Evolutionary conservation across 2,797 vertebrate genomes (phyloP).

Genomic region (Artibeus jamaicensis): DNA sequence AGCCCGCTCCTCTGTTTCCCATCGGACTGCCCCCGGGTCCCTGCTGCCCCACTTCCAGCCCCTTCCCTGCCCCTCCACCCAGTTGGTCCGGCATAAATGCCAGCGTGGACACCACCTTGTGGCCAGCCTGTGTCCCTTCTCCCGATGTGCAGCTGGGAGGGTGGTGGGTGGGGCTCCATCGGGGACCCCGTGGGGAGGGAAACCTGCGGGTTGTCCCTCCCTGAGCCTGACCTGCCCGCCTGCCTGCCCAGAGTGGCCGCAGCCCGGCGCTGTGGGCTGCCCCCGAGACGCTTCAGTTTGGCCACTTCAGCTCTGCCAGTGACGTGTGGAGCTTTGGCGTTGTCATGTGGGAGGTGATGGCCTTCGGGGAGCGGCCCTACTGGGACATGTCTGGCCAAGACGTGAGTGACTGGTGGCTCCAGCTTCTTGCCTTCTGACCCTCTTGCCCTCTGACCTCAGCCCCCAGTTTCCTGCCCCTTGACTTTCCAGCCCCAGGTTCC

Average conservation of each 20-base stretch:
- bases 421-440: background rate
- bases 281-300: constrained; percentile 94
- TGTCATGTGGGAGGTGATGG: constrained; percentile 99
- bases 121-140: background rate
- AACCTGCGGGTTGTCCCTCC: background rate
- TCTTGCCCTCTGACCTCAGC: background rate
- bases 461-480: background rate
- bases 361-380: constrained; percentile 96
- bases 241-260: constrained; percentile 86
- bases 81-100: background rate
- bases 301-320: constrained; percentile 93
- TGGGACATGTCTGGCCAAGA: constrained; percentile 99
- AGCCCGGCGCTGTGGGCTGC: constrained; percentile 94
- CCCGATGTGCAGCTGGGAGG: background rate
- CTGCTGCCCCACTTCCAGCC: fast-evolving
- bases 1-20: background rate
- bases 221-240: background rate
- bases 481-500: background rate
- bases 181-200: background rate
- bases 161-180: fast-evolving
- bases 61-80: background rate
- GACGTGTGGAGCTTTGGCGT: constrained; percentile 98
- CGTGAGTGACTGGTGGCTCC: constrained; percentile 83
- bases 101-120: background rate
- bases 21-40: background rate